Conservation (phyloP, 35 echinoderm and acorn worm genomes). For the Stichopus chloronotus region DNA sequence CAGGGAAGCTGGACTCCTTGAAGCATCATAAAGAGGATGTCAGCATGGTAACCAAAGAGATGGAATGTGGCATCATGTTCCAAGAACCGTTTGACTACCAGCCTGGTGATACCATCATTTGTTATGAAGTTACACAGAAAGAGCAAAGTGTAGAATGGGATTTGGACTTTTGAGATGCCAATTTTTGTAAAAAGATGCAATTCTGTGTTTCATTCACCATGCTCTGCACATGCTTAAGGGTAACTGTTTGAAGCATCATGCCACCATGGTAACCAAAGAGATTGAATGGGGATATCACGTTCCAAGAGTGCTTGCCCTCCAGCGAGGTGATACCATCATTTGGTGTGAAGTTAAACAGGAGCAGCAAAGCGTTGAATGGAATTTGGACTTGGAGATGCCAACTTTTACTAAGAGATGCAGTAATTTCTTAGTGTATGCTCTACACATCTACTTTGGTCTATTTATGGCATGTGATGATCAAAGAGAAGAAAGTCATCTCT, state of each 20-base stretch:
- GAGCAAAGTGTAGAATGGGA: constrained; percentile 88
- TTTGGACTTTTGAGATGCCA: constrained; percentile 72
- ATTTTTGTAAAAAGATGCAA: neutral
- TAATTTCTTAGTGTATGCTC: too few species aligned
- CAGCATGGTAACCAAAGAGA: constrained; percentile 73
- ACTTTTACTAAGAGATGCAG: too few species aligned
- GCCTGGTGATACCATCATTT: constrained; percentile 83
- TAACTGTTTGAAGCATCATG: constrained; percentile 86
- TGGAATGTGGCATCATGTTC: constrained; percentile 95
- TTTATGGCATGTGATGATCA: too few species aligned
- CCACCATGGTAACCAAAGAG: constrained; percentile 71
- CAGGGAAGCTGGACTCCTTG: constrained; percentile 83
- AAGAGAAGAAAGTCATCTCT: too few species aligned
- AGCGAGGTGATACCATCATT: constrained; percentile 77
- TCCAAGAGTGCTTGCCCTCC: constrained; percentile 73
- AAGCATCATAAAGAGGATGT: constrained; percentile 96
- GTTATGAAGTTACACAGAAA: constrained; percentile 68
- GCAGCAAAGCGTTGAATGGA: constrained; percentile 85
- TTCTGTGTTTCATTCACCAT: neutral
- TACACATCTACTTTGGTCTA: too few species aligned
- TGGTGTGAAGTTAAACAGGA: constrained; percentile 73
- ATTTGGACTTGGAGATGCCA: constrained; percentile 67
- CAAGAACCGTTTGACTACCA: constrained; percentile 72
- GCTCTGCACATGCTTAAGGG: neutral
- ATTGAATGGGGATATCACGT: constrained; percentile 87